Evolutionary conservation across 1,140 invertebrate species (phyloP).

Genomic region (Elysia chlorotica): DNA sequence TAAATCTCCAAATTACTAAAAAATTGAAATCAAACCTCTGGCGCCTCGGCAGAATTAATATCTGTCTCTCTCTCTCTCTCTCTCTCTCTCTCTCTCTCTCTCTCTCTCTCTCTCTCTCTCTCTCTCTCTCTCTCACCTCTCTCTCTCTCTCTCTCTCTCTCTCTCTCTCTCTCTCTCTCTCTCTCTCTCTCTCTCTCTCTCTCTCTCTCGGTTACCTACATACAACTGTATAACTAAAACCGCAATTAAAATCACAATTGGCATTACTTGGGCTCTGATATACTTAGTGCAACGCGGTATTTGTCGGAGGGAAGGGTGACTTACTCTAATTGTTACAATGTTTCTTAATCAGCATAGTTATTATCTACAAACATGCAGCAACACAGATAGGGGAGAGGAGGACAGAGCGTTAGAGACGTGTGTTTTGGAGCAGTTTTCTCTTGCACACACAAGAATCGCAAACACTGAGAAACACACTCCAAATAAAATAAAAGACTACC

Average conservation of each 20-base stretch:
- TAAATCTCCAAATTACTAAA: neutral
- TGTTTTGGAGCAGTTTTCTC: too few species aligned
- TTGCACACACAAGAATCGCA: too few species aligned
- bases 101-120: constrained; percentile 13
- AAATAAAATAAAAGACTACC: too few species aligned
- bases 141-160: neutral
- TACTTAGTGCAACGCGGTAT: neutral
- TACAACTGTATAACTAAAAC: too few species aligned
- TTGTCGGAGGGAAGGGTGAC: neutral
- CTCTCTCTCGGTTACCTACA: neutral
- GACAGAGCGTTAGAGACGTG: too few species aligned
- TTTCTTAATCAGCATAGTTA: too few species aligned
- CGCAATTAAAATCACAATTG: too few species aligned
- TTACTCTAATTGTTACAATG: neutral
- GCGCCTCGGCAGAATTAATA: neutral
- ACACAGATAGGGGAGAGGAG: too few species aligned
- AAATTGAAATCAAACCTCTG: neutral
- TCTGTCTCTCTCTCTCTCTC: constrained; percentile 7
- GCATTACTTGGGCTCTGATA: neutral
- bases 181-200: neutral
- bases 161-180: neutral
- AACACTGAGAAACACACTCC: too few species aligned
- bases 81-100: neutral
- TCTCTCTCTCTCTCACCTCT: constrained; percentile 13
- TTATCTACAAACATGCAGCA: too few species aligned